Base-by-base conservation (phyloP, 2,888 invertebrate species). In the Epinotia ramella region DNA sequence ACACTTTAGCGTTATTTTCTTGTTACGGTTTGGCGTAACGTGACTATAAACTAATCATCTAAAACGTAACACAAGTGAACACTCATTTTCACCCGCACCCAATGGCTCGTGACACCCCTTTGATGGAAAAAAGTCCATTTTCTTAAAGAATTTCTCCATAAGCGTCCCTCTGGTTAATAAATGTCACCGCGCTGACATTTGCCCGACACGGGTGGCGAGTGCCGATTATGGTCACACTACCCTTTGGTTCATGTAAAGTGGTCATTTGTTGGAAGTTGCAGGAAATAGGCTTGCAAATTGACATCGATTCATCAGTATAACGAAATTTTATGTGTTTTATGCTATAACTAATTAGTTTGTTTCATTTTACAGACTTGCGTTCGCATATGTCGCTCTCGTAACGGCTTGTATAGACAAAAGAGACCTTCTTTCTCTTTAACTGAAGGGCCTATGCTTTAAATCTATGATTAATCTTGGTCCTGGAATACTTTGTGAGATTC, bases 111-210 rank as follows among this genome's bases (percentile, higher is more conserved):
- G 71, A 82, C 84, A 81, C 83, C 86, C 85, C 84, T 87, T 77
- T 75, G 84, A 83, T 86, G 85, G 82, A 86, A 85, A 87, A 83
- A 86, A 88, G 87, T 84, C 87, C 88, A 89, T 86, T 85, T 83
- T 85, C 83, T 84, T 84, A 80, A 86, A 86, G 89, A 90, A 92
- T 90, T 88, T 87, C 84, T 87, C 79, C 81, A 81, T 84, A 89
- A 91, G 90, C 92, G 92, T 90, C 90, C 86, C 80, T 78, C 82
- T 88, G 60, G 91, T 92, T 93, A 92, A 92, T 94, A 94, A 94
- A 93, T 91, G 92, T 93, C 92, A 91, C 80, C 79, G 60, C 44
- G 60, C 81, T 80, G 82, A 82, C 86, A 85, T 87, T 89, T 66
- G 75, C 46, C 24, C 66, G 89, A 89, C 89, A 88, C 86, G 87